A percentile compares a stretch with the other conserved stretches of the same genome.
Evolutionary conservation across 1,140 invertebrate species (phyloP).

Genomic region (Neodiprion fabricii): DNA sequence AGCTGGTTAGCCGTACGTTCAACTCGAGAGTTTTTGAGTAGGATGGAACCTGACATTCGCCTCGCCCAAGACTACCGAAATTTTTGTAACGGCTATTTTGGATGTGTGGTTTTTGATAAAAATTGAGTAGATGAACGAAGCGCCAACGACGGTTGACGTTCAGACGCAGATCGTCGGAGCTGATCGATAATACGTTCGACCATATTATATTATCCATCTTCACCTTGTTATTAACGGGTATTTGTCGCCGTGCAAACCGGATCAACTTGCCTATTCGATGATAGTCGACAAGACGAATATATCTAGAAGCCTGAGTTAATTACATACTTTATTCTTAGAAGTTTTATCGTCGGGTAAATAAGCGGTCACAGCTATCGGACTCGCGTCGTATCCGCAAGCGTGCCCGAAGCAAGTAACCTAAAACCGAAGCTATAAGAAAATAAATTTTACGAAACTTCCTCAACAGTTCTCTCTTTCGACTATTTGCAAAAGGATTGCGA

Average conservation of each 20-base stretch:
- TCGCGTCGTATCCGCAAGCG: neutral
- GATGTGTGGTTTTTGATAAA: too few species aligned
- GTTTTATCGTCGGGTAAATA: conserved; percentile 33
- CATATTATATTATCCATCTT: neutral
- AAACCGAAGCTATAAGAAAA: neutral
- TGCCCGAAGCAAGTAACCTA: neutral
- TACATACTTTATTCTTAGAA: conserved; percentile 36
- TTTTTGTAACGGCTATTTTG: too few species aligned
- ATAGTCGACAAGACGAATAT: neutral
- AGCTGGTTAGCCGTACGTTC: too few species aligned
- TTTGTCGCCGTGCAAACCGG: neutral
- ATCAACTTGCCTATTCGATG: neutral
- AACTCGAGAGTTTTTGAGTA: too few species aligned
- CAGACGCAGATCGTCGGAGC: neutral
- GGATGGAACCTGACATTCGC: too few species aligned
- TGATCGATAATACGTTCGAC: neutral
- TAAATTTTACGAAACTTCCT: neutral
- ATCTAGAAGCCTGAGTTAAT: neutral
- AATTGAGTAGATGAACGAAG: too few species aligned
- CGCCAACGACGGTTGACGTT: neutral
- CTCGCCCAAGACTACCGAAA: too few species aligned
- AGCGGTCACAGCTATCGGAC: conserved; percentile 4
- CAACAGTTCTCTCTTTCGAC: too few species aligned
- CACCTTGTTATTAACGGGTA: neutral
- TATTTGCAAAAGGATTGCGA: too few species aligned